Conservation (phyloP, 2,888 invertebrate genomes). For the Steinernema scapterisci region DNA sequence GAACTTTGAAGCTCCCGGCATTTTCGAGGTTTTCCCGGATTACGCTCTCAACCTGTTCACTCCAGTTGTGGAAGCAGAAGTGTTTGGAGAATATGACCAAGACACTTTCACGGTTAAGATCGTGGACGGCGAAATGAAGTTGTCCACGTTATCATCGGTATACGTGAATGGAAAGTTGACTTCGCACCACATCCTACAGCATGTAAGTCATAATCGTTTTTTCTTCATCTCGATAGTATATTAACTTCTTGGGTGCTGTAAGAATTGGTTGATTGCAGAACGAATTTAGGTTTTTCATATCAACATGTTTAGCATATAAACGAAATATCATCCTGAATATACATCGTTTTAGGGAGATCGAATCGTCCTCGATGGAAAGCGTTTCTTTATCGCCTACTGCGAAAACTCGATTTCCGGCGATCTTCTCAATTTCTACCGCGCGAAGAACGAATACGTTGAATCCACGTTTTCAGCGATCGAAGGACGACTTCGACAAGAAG, state of each 20-base stretch:
- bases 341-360: slow-evolving; percentile 30
- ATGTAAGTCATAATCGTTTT: neutral
- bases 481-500: slow-evolving; percentile 9
- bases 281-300: too few species aligned
- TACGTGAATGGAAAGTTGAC: neutral
- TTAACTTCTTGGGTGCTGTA: too few species aligned
- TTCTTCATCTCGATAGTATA: too few species aligned
- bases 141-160: neutral
- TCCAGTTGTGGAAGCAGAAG: neutral
- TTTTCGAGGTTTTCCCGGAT: slow-evolving; percentile 17
- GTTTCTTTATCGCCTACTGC: slow-evolving; percentile 11
- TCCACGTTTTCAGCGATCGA: slow-evolving; percentile 9
- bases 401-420: neutral
- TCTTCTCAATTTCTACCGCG: slow-evolving; percentile 19
- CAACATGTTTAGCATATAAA: too few species aligned
- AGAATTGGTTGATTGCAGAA: too few species aligned
- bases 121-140: neutral
- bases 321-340: neutral
- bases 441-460: slow-evolving; percentile 33
- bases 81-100: neutral
- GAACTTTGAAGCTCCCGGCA: neutral
- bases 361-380: slow-evolving; percentile 19
- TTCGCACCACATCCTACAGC: neutral
- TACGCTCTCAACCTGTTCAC: neutral
- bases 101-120: neutral